Percentiles rank a stretch among this genome's conserved stretches.
Conservation (phyloP, 2,888 invertebrate species). For the Clusia tigrina region DNA sequence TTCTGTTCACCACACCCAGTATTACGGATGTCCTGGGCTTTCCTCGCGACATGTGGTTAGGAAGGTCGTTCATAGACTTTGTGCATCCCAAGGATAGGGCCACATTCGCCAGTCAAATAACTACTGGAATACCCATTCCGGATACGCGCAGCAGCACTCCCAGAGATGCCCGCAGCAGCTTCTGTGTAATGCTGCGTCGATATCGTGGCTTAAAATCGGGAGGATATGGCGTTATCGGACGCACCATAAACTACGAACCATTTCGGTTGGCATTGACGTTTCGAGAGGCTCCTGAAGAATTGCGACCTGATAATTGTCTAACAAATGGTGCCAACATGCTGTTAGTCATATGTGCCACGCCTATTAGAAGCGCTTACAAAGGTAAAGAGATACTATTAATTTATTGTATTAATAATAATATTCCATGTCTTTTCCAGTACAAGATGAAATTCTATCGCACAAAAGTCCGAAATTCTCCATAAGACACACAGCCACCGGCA, state of each 20-base stretch:
- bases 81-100: constrained; percentile 79
- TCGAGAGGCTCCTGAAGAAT: constrained; percentile 69
- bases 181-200: constrained; percentile 74
- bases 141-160: constrained; percentile 63
- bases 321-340: constrained; percentile 67
- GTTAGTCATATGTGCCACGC: constrained; percentile 76
- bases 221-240: constrained; percentile 72
- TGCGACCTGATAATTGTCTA: constrained; percentile 52
- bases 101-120: constrained; percentile 80
- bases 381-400: constrained; percentile 66
- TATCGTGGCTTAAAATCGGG: constrained; percentile 70
- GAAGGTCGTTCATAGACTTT: constrained; percentile 86
- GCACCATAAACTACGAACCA: constrained; percentile 72
- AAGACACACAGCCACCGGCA: constrained; percentile 80
- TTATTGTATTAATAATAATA: not conserved
- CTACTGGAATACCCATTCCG: constrained; percentile 71
- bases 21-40: constrained; percentile 77
- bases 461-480: constrained; percentile 75
- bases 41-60: constrained; percentile 85
- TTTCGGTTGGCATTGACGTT: constrained; percentile 77
- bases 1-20: constrained; percentile 77
- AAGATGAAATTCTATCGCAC: constrained; percentile 56
- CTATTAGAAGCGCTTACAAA: constrained; percentile 79
- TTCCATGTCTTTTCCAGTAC: constrained; percentile 41
- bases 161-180: constrained; percentile 65